Evolutionary conservation across 2,113 vertebrate species (phyloP), one percentile per base, ranked within the genome.

Genomic region (Rhineura floridana): DNA sequence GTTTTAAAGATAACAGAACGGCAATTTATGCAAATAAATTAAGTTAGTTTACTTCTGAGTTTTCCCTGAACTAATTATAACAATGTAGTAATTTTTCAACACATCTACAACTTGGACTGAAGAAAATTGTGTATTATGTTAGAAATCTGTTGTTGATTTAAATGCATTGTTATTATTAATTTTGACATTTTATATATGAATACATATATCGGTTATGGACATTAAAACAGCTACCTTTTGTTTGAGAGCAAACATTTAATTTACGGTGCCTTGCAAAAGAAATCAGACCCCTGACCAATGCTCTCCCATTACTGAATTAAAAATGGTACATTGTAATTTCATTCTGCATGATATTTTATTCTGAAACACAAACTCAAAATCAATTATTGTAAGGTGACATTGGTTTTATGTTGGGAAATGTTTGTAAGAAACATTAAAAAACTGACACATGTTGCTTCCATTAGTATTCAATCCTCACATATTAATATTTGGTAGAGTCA

Each of bases 11-110:
- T 98, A 97, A 97, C 96, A 97, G 97, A 98, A 97, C 94, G 96
- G 95, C 96, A 97, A 97, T 97, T 98, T 97, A 98, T 98, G 97
- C 97, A 98, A 97, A 98, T 97, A 97, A 97, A 98, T 97, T 97
- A 97, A 97, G 95, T 97, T 97, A 97, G 96, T 98, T 98, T 98
- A 98, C 97, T 97, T 98, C 96, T 94, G 96, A 97, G 96, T 97
- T 97, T 93, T 97, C 97, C 97, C 97, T 95, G 96, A 97, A 97
- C 97, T 97, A 97, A 97, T 97, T 97, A 97, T 77, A 97, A 97
- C 96, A 97, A 97, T 97, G 96, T 97, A 96, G 95, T 97, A 96
- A 96, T 97, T 97, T 97, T 97, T 96, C 90, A 96, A 96, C 93
- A 91, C 89, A 96, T 96, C 95, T 95, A 90, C 94, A 97, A 97